Conservation (phyloP, 2,888 invertebrate species). For the Apodemia zela region DNA sequence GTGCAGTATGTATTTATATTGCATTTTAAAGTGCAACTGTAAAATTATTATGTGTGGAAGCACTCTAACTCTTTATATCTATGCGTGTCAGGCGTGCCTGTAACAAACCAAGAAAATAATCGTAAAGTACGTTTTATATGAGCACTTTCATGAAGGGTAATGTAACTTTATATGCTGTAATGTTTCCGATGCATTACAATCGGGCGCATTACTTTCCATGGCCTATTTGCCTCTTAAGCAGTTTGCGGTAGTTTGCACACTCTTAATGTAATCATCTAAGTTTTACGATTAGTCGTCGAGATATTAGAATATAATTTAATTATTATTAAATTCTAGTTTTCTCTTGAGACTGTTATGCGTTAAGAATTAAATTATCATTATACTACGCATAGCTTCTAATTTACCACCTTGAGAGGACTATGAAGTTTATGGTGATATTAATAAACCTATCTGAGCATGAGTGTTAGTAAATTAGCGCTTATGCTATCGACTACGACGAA, state of each 20-base stretch:
- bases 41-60: conserved; percentile 22
- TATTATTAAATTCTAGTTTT: background rate
- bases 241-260: conserved; percentile 23
- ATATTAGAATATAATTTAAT: background rate
- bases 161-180: conserved; percentile 34
- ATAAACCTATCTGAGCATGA: too few species aligned
- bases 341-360: too few species aligned
- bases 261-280: conserved; percentile 24
- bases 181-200: conserved; percentile 34
- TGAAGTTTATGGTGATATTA: too few species aligned
- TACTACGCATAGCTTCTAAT: too few species aligned
- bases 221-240: conserved; percentile 31
- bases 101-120: conserved; percentile 33
- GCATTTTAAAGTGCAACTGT: conserved; percentile 16
- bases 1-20: background rate
- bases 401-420: too few species aligned
- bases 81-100: conserved; percentile 33
- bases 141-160: conserved; percentile 34
- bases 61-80: conserved; percentile 31
- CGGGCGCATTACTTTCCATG: conserved; percentile 28
- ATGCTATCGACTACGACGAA: too few species aligned
- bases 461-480: too few species aligned
- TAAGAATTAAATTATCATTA: too few species aligned
- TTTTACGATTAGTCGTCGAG: conserved; percentile 21
- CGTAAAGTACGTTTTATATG: conserved; percentile 36